phyloP scores from a whole-genome alignment of 2,797 vertebrate genomes.

The Ambastaia sidthimunki region DNA sequence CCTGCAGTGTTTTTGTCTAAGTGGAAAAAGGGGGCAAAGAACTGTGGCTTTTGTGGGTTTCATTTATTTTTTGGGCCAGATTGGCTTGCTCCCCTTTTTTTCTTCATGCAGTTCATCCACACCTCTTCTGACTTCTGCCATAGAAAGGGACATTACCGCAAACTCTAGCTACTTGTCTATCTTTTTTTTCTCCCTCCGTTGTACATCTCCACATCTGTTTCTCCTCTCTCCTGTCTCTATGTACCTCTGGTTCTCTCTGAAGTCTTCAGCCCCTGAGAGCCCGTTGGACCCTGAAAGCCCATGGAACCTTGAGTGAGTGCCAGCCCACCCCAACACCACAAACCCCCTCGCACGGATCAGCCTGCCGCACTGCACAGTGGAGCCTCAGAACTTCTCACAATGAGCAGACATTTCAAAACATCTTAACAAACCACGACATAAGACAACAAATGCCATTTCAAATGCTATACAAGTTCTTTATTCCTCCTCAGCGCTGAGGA shows the following conservation, averaged over 20 bases:
- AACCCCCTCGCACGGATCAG: constrained; percentile 67
- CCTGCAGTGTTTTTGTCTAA: constrained; percentile 77
- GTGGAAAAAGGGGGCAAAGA: constrained; percentile 68
- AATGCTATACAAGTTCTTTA: constrained; percentile 60
- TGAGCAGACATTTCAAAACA: constrained; percentile 58
- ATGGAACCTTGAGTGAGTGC: constrained; percentile 84
- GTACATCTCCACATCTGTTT: constrained; percentile 79
- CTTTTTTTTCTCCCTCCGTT: constrained; percentile 69
- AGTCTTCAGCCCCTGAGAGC: constrained; percentile 82
- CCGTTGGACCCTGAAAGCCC: constrained; percentile 79
- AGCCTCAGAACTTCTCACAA: constrained; percentile 67
- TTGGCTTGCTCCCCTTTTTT: constrained; percentile 65
- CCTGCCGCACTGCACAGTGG: constrained; percentile 65
- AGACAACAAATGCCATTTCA: constrained; percentile 49
- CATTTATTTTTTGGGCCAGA: constrained; percentile 62
- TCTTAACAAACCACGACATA: constrained; percentile 43
- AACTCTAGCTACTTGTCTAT: constrained; percentile 59
- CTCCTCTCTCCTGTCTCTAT: constrained; percentile 80
- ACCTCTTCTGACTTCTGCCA: constrained; percentile 69
- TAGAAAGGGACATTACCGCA: constrained; percentile 64
- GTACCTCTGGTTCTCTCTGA: constrained; percentile 78
- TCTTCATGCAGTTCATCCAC: constrained; percentile 67
- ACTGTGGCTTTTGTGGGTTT: constrained; percentile 60
- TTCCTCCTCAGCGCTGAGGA: constrained; percentile 69
- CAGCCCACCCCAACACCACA: constrained; percentile 67